Conservation (phyloP, 1,140 invertebrate species). For the Rhizoglyphus robini region DNA sequence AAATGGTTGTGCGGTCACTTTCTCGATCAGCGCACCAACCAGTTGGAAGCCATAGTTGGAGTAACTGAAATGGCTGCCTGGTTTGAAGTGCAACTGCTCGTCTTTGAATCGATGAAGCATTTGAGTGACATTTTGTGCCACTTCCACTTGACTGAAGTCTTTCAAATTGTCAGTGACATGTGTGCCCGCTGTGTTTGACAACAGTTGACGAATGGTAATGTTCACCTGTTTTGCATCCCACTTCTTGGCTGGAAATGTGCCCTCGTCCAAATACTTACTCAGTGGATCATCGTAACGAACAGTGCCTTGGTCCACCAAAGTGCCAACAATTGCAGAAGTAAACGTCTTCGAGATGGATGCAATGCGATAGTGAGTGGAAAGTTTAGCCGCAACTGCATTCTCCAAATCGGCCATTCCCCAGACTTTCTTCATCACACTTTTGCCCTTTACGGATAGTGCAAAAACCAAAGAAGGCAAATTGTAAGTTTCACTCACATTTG, state of each 20-base stretch:
- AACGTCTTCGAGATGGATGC: slow-evolving; percentile 5
- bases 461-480: no score
- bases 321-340: background rate
- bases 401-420: slow-evolving; percentile 3
- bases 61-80: slow-evolving; percentile 17
- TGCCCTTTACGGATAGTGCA: no score
- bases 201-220: slow-evolving; percentile 8
- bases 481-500: no score
- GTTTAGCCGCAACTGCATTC: background rate
- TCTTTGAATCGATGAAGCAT: background rate
- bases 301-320: slow-evolving; percentile 1
- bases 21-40: slow-evolving; percentile 14
- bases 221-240: background rate
- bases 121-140: background rate
- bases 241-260: slow-evolving; percentile 1
- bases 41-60: slow-evolving; percentile 21
- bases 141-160: background rate
- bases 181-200: background rate
- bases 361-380: background rate
- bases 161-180: background rate
- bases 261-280: background rate
- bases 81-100: slow-evolving; percentile 10
- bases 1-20: slow-evolving; percentile 8
- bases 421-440: no score
- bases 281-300: background rate